Base-by-base conservation (phyloP, 1,140 invertebrate species). In the Drosophila rhopaloa region DNA sequence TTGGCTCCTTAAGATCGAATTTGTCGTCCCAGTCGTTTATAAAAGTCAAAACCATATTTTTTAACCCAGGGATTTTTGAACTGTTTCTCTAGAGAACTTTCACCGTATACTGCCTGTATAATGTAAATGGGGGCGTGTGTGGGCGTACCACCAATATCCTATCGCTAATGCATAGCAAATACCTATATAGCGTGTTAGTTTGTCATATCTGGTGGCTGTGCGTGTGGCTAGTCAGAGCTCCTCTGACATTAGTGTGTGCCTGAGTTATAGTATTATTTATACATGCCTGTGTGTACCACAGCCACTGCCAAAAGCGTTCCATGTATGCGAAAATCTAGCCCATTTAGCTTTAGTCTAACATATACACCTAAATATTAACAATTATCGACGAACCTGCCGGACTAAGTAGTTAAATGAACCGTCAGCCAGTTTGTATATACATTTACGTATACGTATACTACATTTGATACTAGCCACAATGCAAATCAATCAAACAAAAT, bases 171-270 rank as follows among this genome's bases (percentile, higher is more conserved):
- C 66, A 76, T 73, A 79, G 66, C 66, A 79, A 85, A 82, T 86
- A 88, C 63, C 75, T 67, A 24, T 65, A 86, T 86, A 88, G 83
- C 84, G 79, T 86, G 84, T 73, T 83, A 73, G 75, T 83, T 68
- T 88, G 66, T 88, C 84, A 86, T 86, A 86, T 86, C 79, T 65
- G 67, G 72, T 85, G 61, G 81, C 66, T 79, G 79, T 85, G 79
- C 82, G 82, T 78, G 82, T 67, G 81, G 50, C 46, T 71, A 62
- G 29, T 41, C 57, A 51, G 48, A 62, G 41, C 46, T 51, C 29
- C 48, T 72, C 59, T 57, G 10, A 24, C 24, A 24, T 59, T 71
- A 46, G 56, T 47, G 79, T 55, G 44, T 72, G 65, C 58, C 41
- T 54, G 56, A 77, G 78, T 78, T 80, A 66, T 76, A 89, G 84